Evolutionary conservation across 2,797 vertebrate genomes (phyloP), one percentile per base, ranked within the genome.

Genomic region (Karalla daura): DNA sequence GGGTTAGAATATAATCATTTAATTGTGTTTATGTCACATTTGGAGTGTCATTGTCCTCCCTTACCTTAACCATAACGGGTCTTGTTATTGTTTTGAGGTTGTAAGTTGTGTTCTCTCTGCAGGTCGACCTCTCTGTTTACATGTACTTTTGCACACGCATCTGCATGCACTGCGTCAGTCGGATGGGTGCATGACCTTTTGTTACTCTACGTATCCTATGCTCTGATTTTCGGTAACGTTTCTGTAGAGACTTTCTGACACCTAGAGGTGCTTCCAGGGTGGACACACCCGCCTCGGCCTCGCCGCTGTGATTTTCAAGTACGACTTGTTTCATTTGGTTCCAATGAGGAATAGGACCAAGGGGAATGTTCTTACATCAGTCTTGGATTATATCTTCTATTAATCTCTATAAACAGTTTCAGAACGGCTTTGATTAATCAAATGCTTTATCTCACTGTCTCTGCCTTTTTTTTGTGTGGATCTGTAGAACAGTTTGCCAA

Each of bases 401-500:
- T 78, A 60, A 85, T 83, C 62, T 76, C 59, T 40, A 27, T 37
- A 45, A 74, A 63, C n/a, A 8, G 24, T 58, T 74, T 76, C 43
- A 76, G 72, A 79, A 62, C 10, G 5, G 12, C 50, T 81, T 78
- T 84, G 63, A 86, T 85, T 76, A 54, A 81, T 66, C 47, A 47
- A 72, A 32, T 39, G 30, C 50, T 74, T 76, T 80, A 67, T 82
- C 45, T 74, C 44, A 43, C 0, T 66, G 47, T 55, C 20, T 47
- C 24, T 72, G 63, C 46, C 7, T 67, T 63, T 50, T 72, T 66
- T 63, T 49, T 72, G 49, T 76, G 32, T 80, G 63, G 37, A 62
- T 69, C 25, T 81, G 55, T 63, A 64, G 17, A 73, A 64, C 27
- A 66, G 17, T 21, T 61, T 71, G 45, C 67, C 35, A 87, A 88